These are phyloP conservation scores for Diplodus puntazzo DNA, from an alignment of 2,797 vertebrate species.

Conservation along the genomic window DNA sequence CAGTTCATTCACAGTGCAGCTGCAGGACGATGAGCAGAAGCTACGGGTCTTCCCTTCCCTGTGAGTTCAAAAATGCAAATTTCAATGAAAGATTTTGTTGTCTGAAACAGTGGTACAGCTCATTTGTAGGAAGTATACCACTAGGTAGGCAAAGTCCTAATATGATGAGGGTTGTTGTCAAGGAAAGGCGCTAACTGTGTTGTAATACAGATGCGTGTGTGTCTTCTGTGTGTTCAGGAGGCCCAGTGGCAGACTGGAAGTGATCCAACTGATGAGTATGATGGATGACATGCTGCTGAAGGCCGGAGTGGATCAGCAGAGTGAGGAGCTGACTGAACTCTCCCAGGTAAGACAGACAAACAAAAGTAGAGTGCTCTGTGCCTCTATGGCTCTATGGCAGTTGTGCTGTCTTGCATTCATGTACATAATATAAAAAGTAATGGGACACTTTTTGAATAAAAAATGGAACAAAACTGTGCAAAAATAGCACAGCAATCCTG, in stretches of 20 bases:
- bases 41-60: slow-evolving; percentile 90
- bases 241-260: slow-evolving; percentile 90
- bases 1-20: slow-evolving; percentile 92
- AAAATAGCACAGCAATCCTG: neutral
- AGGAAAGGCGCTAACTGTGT: neutral
- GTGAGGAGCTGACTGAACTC: slow-evolving; percentile 81
- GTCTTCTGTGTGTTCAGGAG: slow-evolving; percentile 79
- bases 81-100: neutral
- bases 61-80: slow-evolving; percentile 79
- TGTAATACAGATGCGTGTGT: neutral
- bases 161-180: neutral
- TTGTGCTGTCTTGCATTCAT: slow-evolving; percentile 1
- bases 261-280: slow-evolving; percentile 87
- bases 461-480: neutral
- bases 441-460: neutral
- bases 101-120: neutral
- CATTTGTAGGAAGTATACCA: neutral
- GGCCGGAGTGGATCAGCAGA: slow-evolving; percentile 85
- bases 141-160: neutral
- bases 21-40: slow-evolving; percentile 88
- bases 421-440: neutral
- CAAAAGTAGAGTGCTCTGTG: neutral
- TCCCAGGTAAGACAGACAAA: slow-evolving; percentile 85
- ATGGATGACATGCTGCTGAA: slow-evolving; percentile 93
- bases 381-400: neutral